These are phyloP conservation scores for Yponomeuta plumbellus DNA, from an alignment of 2,888 invertebrate genomes.

Conservation along the genomic window DNA sequence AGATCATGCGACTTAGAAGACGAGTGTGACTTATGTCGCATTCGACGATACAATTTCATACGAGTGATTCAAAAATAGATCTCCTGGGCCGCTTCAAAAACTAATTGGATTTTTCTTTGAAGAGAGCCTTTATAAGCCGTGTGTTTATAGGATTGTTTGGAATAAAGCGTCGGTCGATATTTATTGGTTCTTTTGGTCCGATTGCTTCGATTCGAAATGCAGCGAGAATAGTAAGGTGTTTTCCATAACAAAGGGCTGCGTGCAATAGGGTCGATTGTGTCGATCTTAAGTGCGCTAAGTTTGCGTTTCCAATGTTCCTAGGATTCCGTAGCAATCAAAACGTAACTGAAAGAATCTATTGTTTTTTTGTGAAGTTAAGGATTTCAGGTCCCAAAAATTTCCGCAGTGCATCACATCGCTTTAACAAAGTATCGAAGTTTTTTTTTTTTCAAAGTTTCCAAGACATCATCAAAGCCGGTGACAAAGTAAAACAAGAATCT, in stretches of 20 bases:
- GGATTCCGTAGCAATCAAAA: not conserved
- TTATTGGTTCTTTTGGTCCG: slow-evolving; percentile 8
- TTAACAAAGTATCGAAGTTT: no score
- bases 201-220: slow-evolving; percentile 3
- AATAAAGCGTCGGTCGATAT: slow-evolving; percentile 6
- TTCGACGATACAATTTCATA: no score
- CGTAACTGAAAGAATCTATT: no score
- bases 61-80: no score
- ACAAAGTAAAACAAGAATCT: not conserved
- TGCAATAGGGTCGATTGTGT: slow-evolving; percentile 25
- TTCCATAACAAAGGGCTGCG: slow-evolving; percentile 17
- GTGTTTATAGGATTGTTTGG: slow-evolving; percentile 16
- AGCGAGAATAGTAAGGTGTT: not conserved
- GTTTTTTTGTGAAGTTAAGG: no score
- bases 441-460: no score
- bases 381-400: no score
- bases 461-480: not conserved
- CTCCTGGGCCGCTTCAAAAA: not conserved
- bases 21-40: no score
- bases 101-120: not conserved
- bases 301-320: not conserved
- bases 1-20: no score
- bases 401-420: no score
- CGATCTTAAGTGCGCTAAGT: slow-evolving; percentile 15
- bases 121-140: not conserved